These are phyloP conservation scores for Pagetopsis macropterus DNA, from an alignment of 2,797 vertebrate genomes.

Conservation along the genomic window DNA sequence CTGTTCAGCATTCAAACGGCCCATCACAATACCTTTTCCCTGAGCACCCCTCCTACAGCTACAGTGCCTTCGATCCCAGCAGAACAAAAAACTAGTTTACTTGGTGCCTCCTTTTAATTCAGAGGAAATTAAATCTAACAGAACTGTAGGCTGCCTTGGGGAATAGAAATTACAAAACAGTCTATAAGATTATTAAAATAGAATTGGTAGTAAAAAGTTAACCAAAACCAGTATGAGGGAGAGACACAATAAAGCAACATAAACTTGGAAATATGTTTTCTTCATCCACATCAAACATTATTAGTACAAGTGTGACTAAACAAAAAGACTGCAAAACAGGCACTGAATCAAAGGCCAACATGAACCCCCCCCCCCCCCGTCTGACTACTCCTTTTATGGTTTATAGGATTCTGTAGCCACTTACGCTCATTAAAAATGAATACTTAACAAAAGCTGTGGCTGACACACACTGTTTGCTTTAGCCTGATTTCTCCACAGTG, in stretches of 20 bases:
- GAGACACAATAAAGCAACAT: slow-evolving; percentile 40
- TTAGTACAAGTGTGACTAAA: slow-evolving; percentile 70
- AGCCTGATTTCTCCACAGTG: slow-evolving; percentile 69
- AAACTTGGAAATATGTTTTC: slow-evolving; percentile 53
- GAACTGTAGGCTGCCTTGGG: slow-evolving; percentile 13
- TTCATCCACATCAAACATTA: slow-evolving; percentile 64
- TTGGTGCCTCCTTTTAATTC: slow-evolving; percentile 49
- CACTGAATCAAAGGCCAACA: slow-evolving; percentile 63
- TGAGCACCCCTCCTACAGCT: slow-evolving; percentile 56
- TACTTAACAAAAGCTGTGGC: slow-evolving; percentile 76
- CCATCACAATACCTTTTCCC: slow-evolving; percentile 79
- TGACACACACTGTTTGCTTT: slow-evolving; percentile 76
- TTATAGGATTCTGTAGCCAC: slow-evolving; percentile 74
- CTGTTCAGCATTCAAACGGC: slow-evolving; percentile 81
- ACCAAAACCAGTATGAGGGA: slow-evolving; percentile 9
- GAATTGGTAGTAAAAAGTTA: slow-evolving; percentile 43
- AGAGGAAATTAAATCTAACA: slow-evolving; percentile 55
- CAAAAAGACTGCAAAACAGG: slow-evolving; percentile 56
- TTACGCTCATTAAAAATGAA: slow-evolving; percentile 82
- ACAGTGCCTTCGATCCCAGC: slow-evolving; percentile 59
- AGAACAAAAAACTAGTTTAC: slow-evolving; percentile 56
- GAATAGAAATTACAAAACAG: slow-evolving; percentile 30
- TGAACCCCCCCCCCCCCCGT: slow-evolving; percentile 14
- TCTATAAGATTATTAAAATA: slow-evolving; percentile 50
- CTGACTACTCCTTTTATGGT: slow-evolving; percentile 70